Conservation (phyloP, 2,888 invertebrate genomes). For the Galeopsomyia nigrocyanea region DNA sequence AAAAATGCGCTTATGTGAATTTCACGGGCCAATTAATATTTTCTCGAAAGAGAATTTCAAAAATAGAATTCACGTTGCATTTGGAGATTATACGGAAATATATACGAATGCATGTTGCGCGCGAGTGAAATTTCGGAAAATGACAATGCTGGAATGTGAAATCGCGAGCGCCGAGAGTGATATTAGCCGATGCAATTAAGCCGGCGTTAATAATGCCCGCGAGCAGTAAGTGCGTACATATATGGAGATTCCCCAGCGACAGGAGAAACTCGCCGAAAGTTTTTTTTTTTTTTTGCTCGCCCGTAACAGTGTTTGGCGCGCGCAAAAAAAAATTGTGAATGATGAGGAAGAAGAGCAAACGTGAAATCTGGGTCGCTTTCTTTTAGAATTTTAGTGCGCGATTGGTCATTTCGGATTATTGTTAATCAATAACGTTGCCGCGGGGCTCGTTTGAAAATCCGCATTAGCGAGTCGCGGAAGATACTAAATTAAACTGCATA, state of each 20-base stretch:
- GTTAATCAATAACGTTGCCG: not conserved
- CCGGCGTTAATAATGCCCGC: constrained; percentile 16
- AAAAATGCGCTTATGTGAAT: constrained; percentile 1
- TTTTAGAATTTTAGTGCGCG: not conserved
- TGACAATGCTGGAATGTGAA: constrained; percentile 17
- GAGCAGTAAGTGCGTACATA: constrained; percentile 24
- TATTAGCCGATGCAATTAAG: constrained; percentile 34
- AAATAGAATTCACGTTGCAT: not conserved
- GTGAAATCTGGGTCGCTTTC: constrained; percentile 3
- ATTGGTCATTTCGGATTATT: not conserved
- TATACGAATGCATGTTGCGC: too few relatives aligned
- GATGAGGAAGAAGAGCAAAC: constrained; percentile 18
- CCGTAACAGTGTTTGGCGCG: constrained; percentile 3
- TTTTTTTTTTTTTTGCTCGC: not conserved
- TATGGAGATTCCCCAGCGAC: constrained; percentile 32
- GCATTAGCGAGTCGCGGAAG: not conserved
- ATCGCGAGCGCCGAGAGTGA: not conserved
- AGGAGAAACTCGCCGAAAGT: constrained; percentile 22
- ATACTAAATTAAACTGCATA: constrained; percentile 1
- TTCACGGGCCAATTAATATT: not conserved
- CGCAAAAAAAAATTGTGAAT: not conserved
- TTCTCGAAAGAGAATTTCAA: not conserved
- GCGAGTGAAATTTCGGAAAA: too few relatives aligned
- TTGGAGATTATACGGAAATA: too few relatives aligned
- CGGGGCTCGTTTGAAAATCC: too few relatives aligned